A percentile compares a stretch with the other conserved stretches of the same genome.
Conservation (phyloP, 2,113 vertebrate species). For the Potamarius usumacintae region DNA sequence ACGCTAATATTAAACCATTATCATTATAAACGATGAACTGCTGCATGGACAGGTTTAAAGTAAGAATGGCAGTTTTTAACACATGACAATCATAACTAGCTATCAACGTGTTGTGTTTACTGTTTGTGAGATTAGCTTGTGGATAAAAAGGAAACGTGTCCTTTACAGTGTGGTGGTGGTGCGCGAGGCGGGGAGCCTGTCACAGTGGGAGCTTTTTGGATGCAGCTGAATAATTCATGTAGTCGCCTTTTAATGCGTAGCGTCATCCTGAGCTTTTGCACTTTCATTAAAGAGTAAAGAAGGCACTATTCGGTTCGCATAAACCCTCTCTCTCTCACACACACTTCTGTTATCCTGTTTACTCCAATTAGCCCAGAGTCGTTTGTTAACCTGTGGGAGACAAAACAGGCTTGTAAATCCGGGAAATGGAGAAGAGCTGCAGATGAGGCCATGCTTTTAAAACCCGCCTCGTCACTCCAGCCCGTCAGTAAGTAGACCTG, state of each 20-base stretch:
- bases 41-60: neutral
- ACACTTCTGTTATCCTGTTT: conserved; percentile 27
- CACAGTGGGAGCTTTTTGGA: conserved; percentile 43
- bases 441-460: conserved; percentile 30
- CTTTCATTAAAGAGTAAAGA: conserved; percentile 63
- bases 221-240: conserved; percentile 67
- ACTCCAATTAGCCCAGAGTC: neutral
- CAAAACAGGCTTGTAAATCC: conserved; percentile 14
- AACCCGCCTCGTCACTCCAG: neutral
- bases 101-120: neutral
- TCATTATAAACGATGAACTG: no score
- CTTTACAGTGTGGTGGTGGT: neutral
- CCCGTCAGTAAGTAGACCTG: neutral
- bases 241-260: conserved; percentile 55
- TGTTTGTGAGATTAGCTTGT: neutral
- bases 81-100: neutral
- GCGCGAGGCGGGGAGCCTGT: neutral
- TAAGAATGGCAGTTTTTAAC: neutral
- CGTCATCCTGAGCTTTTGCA: conserved; percentile 42
- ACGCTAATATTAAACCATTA: no score
- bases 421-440: conserved; percentile 14
- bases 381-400: conserved; percentile 37
- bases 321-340: neutral
- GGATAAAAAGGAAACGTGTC: neutral
- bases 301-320: neutral